Evolutionary conservation across 2,113 vertebrate species (phyloP).

Genomic region (Prolemur simus): DNA sequence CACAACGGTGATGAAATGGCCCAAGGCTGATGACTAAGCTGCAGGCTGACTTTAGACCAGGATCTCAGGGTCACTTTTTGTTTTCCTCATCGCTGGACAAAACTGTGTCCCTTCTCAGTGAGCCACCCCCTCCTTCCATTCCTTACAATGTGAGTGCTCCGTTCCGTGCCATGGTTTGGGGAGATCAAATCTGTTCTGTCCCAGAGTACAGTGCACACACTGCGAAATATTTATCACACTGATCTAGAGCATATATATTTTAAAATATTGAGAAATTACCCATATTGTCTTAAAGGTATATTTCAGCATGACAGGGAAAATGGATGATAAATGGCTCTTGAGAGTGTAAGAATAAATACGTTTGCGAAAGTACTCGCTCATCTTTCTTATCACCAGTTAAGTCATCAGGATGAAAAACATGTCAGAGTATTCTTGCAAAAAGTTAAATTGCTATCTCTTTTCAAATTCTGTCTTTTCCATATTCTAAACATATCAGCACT

Average conservation of each 20-base stretch:
- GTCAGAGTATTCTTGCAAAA: neutral
- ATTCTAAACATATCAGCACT: neutral
- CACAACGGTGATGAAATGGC: accelerated
- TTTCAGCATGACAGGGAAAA: neutral
- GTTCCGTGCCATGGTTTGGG: neutral
- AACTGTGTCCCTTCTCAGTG: accelerated
- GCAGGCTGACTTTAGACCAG: neutral
- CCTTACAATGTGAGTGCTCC: neutral
- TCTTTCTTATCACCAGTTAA: neutral
- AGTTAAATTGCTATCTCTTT: neutral
- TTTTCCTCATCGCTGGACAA: too few relatives aligned
- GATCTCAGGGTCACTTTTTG: too few relatives aligned
- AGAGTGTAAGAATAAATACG: neutral
- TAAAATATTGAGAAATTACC: neutral
- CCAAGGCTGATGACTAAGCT: neutral
- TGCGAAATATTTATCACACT: neutral
- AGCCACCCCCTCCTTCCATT: neutral
- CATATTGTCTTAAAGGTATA: neutral
- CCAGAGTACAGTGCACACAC: neutral
- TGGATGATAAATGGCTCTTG: neutral
- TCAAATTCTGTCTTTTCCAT: neutral
- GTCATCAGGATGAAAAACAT: neutral
- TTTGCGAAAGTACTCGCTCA: neutral
- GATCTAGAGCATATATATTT: neutral
- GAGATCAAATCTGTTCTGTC: neutral